A percentile compares a stretch with the other conserved stretches of the same genome.
Evolutionary conservation across 2,113 vertebrate genomes (phyloP).

Genomic region (Arenaria interpres): DNA sequence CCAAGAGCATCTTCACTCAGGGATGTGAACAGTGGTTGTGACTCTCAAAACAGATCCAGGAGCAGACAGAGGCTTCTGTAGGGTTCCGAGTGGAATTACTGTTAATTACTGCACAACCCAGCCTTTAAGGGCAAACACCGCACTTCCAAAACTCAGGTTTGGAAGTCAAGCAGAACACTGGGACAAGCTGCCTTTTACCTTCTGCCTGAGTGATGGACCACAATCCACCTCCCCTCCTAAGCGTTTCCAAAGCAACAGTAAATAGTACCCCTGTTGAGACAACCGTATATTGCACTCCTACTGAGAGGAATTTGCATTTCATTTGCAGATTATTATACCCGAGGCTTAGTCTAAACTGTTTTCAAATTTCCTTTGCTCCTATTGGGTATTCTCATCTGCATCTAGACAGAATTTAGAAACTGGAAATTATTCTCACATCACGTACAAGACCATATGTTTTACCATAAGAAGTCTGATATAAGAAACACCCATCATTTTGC

Average conservation of each 20-base stretch:
- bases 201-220: background rate
- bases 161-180: background rate
- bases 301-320: constrained; percentile 46
- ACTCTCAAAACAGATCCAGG: accelerated
- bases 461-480: background rate
- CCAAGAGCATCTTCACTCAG: background rate
- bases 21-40: background rate
- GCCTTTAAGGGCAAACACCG: background rate
- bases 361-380: background rate
- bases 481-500: background rate
- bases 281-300: background rate
- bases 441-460: background rate
- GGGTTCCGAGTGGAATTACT: background rate
- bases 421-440: background rate
- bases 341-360: background rate
- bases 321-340: constrained; percentile 24
- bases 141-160: background rate
- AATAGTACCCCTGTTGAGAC: constrained; percentile 16
- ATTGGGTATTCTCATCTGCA: background rate
- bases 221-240: background rate
- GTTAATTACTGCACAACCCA: background rate
- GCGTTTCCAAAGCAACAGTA: background rate
- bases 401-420: background rate
- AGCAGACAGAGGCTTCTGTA: accelerated
- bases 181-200: background rate